Evolutionary conservation across 2,113 vertebrate genomes (phyloP), one percentile per base, ranked within the genome.

Genomic region (Arothron firmamentum): DNA sequence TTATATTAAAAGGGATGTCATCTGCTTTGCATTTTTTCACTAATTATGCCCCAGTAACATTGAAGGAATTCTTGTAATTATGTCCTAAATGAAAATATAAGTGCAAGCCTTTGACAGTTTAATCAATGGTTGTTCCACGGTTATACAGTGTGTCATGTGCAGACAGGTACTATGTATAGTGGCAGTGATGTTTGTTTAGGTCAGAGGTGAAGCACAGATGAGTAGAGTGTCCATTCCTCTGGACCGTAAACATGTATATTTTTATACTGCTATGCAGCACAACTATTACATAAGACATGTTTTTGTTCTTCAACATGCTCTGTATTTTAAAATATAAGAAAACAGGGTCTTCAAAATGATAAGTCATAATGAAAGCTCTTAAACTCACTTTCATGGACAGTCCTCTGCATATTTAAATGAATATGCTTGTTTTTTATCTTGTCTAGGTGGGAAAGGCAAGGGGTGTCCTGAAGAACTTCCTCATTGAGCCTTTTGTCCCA

Each of bases 401-500:
- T 2, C 8, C 31, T 34, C 6, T 34, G 6, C 16, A 48, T 11
- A 25, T 65, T 11, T 28, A 3, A 38, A 9, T 62, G 43, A 34
- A 59, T 31, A 10, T 25, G 4, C 20, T 21, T 62, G 62, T 18
- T 73, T 28, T 73, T 47, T 85, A 67, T 72, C 83, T 72, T 72
- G 1, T 62, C 15, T 70, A 99, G 97, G 93, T 99, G 45, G 96
- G 90, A 51, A 97, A 94, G 74, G 94, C 94, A 0, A 95, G 81
- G 73, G 97, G 96, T 28, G 80, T 95, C 70, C 88, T 99, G 6
- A 99, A 93, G 92, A 97, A 96, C 70, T 99, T 99, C 61, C 91
- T 99, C 75, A 95, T 99, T 0, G 97, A 99, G 12, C 97, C 95
- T 0, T 99, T 98, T 0, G 94, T 99, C 46, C 90, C 92, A 38